These are phyloP conservation scores for Syngnathoides biaculeatus DNA, from an alignment of 2,113 vertebrate genomes.

Conservation along the genomic window DNA sequence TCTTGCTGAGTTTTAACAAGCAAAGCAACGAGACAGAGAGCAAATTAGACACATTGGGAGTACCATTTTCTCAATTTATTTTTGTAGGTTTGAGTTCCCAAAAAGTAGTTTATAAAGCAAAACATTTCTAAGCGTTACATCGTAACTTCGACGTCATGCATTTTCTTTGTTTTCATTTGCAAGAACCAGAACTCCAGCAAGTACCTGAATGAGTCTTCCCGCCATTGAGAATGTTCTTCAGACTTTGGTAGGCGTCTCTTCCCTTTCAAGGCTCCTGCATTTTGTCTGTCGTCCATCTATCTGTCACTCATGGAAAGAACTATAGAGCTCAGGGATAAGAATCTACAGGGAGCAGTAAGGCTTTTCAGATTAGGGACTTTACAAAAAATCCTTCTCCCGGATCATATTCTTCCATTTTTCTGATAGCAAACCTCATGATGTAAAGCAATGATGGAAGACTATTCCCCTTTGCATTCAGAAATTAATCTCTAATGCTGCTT, in stretches of 20 bases:
- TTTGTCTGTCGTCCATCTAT: constrained; percentile 11
- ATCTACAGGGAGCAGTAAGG: constrained; percentile 5
- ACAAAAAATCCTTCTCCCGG: constrained; percentile 2
- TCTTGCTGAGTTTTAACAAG: constrained; percentile 29
- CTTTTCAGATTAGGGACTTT: constrained; percentile 1
- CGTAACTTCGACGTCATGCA: constrained; percentile 27
- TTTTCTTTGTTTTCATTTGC: constrained; percentile 24
- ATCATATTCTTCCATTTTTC: not conserved
- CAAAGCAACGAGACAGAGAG: constrained; percentile 7
- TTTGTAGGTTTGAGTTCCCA: constrained; percentile 9
- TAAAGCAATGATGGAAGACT: constrained; percentile 46
- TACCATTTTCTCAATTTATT: not conserved
- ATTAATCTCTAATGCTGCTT: constrained; percentile 57
- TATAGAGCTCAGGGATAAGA: not conserved
- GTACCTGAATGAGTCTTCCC: not conserved
- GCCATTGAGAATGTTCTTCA: constrained; percentile 27
- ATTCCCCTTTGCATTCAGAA: constrained; percentile 55
- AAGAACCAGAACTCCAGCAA: constrained; percentile 10
- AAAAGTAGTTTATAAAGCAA: constrained; percentile 33
- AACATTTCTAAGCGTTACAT: constrained; percentile 1
- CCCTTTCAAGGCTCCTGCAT: constrained; percentile 20
- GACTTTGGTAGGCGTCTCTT: constrained; percentile 30
- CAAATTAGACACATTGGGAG: constrained; percentile 12
- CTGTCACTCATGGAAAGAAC: not conserved
- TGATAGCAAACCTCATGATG: constrained; percentile 29